Evolutionary conservation across 2,113 vertebrate genomes (phyloP).

Genomic region (Mobula birostris): DNA sequence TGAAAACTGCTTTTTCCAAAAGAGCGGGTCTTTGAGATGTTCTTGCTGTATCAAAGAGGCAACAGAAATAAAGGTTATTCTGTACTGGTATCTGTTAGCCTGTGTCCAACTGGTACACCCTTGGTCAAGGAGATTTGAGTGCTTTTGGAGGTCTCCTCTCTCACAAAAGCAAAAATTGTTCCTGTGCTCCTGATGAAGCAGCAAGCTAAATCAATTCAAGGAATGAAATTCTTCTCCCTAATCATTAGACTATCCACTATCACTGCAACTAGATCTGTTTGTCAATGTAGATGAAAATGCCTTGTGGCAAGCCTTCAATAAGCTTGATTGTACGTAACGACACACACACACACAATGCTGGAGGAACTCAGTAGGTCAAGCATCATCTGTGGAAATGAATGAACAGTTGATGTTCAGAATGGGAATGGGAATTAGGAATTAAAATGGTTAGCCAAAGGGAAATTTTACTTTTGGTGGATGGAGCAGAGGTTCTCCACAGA

Average conservation of each 20-base stretch:
- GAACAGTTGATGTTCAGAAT: too few species aligned
- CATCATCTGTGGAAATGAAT: too few species aligned
- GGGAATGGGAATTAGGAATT: too few species aligned
- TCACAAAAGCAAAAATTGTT: neutral
- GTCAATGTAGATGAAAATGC: neutral
- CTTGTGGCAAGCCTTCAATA: neutral
- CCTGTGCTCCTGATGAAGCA: neutral
- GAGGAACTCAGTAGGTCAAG: too few species aligned
- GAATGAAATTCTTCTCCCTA: neutral
- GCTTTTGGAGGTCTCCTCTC: neutral
- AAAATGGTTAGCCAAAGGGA: too few species aligned
- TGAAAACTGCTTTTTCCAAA: too few species aligned
- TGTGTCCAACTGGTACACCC: neutral
- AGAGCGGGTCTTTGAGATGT: too few species aligned
- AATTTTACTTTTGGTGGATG: too few species aligned
- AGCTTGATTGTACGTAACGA: neutral
- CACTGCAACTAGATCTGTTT: neutral
- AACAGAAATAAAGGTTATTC: too few species aligned
- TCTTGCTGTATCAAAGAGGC: too few species aligned
- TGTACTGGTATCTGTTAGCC: neutral
- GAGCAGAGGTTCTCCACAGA: too few species aligned
- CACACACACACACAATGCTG: too few species aligned
- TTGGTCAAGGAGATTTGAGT: neutral
- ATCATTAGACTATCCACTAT: neutral
- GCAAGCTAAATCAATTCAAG: neutral